A percentile compares a stretch with the other conserved stretches of the same genome.
phyloP scores from a whole-genome alignment of 1,140 invertebrate species.

The Heliconius eleuchia region DNA sequence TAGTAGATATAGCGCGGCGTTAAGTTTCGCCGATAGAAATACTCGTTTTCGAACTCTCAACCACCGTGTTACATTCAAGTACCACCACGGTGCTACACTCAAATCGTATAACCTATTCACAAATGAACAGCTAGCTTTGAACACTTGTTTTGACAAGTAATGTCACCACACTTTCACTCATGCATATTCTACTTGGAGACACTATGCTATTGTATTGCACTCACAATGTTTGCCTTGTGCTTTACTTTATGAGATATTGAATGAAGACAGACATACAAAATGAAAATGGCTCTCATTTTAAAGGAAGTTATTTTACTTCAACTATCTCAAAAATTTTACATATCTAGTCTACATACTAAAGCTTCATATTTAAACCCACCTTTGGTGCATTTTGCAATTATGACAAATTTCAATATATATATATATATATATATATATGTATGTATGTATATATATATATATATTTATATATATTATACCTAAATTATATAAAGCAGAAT shows the following conservation, averaged over 20 bases:
- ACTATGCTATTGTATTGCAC: not conserved
- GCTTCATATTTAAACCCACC: no score
- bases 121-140: not conserved
- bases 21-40: not conserved
- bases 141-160: constrained; percentile 20
- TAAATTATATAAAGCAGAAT: no score
- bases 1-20: no score
- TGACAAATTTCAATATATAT: no score
- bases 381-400: no score
- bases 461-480: no score
- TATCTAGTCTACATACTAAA: not conserved
- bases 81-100: not conserved
- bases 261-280: not conserved
- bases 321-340: not conserved
- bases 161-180: constrained; percentile 29
- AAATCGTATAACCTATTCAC: not conserved
- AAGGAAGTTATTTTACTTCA: not conserved
- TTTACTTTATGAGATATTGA: not conserved
- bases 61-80: not conserved
- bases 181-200: constrained; percentile 29
- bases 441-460: no score
- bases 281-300: not conserved
- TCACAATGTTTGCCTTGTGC: not conserved
- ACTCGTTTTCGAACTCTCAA: not conserved
- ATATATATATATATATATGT: no score